phyloP scores from a whole-genome alignment of 2,113 vertebrate genomes.

The Cinclus mexicanus region DNA sequence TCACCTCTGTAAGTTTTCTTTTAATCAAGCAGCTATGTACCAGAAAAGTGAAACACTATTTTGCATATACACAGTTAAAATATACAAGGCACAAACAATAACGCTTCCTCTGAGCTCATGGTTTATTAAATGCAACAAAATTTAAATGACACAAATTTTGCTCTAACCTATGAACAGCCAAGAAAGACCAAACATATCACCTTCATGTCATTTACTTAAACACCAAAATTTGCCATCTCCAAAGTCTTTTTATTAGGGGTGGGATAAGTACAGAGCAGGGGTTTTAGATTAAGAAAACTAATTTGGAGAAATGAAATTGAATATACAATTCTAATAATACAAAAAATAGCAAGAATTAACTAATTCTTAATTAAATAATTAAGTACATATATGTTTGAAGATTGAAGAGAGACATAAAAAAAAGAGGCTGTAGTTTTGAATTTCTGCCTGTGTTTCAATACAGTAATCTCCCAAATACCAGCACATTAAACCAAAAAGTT shows the following conservation, averaged over 20 bases:
- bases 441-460: neutral
- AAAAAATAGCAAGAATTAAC: neutral
- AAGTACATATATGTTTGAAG: neutral
- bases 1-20: slow-evolving; percentile 67
- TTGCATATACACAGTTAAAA: slow-evolving; percentile 34
- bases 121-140: slow-evolving; percentile 19
- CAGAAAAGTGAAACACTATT: slow-evolving; percentile 52
- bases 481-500: neutral
- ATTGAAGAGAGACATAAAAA: neutral
- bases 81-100: slow-evolving; percentile 45
- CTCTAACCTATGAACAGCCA: neutral
- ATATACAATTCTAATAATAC: neutral
- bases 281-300: neutral
- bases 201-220: neutral
- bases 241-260: neutral
- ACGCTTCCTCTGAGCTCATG: neutral
- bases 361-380: neutral
- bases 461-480: neutral
- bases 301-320: neutral
- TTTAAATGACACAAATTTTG: neutral
- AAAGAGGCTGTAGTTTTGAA: neutral
- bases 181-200: neutral
- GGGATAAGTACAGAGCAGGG: neutral
- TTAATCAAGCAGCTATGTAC: slow-evolving; percentile 61
- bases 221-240: neutral